phyloP scores from a whole-genome alignment of 1,140 invertebrate species.

The Bombus picipes region DNA sequence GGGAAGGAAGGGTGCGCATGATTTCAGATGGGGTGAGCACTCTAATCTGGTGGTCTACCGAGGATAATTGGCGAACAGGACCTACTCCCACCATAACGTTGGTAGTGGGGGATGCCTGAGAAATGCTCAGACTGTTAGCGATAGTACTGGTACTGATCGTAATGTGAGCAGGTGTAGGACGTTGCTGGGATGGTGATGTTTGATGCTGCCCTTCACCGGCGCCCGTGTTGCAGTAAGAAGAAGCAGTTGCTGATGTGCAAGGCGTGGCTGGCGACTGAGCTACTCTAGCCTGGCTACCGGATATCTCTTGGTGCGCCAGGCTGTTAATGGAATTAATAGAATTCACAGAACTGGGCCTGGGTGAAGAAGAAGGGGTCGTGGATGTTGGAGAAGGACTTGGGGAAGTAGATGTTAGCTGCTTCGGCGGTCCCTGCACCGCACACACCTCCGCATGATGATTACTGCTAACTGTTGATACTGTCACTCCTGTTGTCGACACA shows the following conservation, averaged over 20 bases:
- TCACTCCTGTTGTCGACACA: slow-evolving; percentile 57
- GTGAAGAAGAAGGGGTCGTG: slow-evolving; percentile 77
- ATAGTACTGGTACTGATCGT: slow-evolving; percentile 72
- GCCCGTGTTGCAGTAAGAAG: slow-evolving; percentile 74
- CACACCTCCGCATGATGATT: slow-evolving; percentile 82
- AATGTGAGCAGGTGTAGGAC: slow-evolving; percentile 71
- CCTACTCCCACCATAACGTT: slow-evolving; percentile 70
- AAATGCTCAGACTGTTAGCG: slow-evolving; percentile 70
- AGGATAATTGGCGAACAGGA: slow-evolving; percentile 80
- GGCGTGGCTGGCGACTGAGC: slow-evolving; percentile 72
- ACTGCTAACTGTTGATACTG: slow-evolving; percentile 62
- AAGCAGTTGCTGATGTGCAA: slow-evolving; percentile 72
- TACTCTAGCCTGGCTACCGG: slow-evolving; percentile 69
- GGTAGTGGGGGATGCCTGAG: slow-evolving; percentile 70
- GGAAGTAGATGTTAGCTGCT: slow-evolving; percentile 80
- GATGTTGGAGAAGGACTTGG: slow-evolving; percentile 78
- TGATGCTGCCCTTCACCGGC: slow-evolving; percentile 75
- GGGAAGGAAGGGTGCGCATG: slow-evolving; percentile 92
- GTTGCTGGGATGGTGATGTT: slow-evolving; percentile 73
- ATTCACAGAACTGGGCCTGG: slow-evolving; percentile 74
- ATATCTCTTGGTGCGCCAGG: slow-evolving; percentile 71
- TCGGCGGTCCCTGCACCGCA: slow-evolving; percentile 81
- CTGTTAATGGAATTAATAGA: slow-evolving; percentile 75
- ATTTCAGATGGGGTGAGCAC: slow-evolving; percentile 93
- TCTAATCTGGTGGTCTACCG: slow-evolving; percentile 90